phyloP scores from a whole-genome alignment of 2,888 invertebrate species.

The Dendrolimus pini region DNA sequence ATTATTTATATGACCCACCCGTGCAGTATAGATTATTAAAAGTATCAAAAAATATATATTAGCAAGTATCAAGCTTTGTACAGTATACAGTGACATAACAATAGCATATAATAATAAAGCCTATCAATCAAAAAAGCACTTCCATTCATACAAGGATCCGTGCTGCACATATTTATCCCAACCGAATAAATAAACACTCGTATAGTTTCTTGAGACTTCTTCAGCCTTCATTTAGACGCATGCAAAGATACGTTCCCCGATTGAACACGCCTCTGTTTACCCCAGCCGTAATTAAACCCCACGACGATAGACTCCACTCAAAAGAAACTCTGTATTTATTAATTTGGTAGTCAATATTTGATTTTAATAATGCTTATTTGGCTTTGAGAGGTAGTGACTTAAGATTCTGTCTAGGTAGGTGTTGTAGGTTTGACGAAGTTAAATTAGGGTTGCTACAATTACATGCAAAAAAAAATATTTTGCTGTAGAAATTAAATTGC shows the following conservation, averaged over 20 bases:
- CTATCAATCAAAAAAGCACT: conserved; percentile 5
- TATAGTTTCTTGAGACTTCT: conserved; percentile 69
- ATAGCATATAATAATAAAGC: too few relatives aligned
- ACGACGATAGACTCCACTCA: conserved; percentile 44
- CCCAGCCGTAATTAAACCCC: conserved; percentile 62
- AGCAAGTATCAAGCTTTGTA: too few relatives aligned
- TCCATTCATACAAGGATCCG: conserved; percentile 21
- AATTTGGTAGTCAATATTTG: conserved; percentile 68
- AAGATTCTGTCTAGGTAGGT: not conserved
- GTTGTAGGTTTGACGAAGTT: too few relatives aligned
- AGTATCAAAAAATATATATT: too few relatives aligned
- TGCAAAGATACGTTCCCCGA: conserved; percentile 63
- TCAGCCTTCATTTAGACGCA: conserved; percentile 60
- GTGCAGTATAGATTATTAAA: too few relatives aligned
- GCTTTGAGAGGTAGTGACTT: conserved; percentile 25
- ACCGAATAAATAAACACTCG: conserved; percentile 45
- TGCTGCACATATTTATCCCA: conserved; percentile 38
- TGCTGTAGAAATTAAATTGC: not conserved
- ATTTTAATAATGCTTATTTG: conserved; percentile 58
- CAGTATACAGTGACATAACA: too few relatives aligned
- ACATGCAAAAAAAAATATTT: not conserved
- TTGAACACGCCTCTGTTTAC: conserved; percentile 64
- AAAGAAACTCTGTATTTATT: conserved; percentile 70
- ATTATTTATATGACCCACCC: too few relatives aligned
- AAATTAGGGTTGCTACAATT: too few relatives aligned